Evolutionary conservation across 2,888 invertebrate species (phyloP), one percentile per base, ranked within the genome.

Genomic region (Lamellibrachia columna): DNA sequence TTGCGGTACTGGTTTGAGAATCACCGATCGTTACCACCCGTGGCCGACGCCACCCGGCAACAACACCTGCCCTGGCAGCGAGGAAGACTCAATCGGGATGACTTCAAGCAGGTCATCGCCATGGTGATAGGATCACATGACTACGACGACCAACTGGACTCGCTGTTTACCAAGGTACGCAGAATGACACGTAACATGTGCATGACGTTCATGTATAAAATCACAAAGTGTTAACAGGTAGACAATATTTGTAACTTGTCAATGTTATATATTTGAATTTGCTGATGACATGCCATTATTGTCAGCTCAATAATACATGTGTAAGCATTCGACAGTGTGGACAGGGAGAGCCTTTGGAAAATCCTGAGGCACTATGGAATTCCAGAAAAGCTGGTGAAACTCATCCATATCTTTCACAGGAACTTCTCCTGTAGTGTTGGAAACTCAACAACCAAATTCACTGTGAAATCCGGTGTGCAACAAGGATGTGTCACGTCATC

Each of bases 71-170:
- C 15, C 75, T n/a, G n/a, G 15, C 52, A 15, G 58, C 22, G 91
- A 9, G 96, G 96, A 0, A 94, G 95, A 60, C 95, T 96, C 94
- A 96, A 95, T 94, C 93, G 95, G 91, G 93, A 94, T 53, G 96
- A 96, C 93, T 96, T 96, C 94, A 95, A 96, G 93, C 95, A 95
- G 75, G 95, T 95, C 6, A 95, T 96, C 53, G 94, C 95, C 53
- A 95, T 95, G 90, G 96, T 96, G 1, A 94, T 96, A 7, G 95
- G 94, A 22, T 95, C 96, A 0, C 94, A 95, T 91, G 95, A 95
- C 60, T 96, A 96, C 93, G 95, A 96, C 93, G 95, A 96, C 92
- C 96, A 96, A 93, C 93, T 96, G 93, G 96, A 96, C 55, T 96
- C 95, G 93, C 94, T 96, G 6, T 96, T 96, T 93, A 94, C 95